Base-by-base conservation (phyloP, 1,140 invertebrate genomes). In the Agrypnia vestita region DNA sequence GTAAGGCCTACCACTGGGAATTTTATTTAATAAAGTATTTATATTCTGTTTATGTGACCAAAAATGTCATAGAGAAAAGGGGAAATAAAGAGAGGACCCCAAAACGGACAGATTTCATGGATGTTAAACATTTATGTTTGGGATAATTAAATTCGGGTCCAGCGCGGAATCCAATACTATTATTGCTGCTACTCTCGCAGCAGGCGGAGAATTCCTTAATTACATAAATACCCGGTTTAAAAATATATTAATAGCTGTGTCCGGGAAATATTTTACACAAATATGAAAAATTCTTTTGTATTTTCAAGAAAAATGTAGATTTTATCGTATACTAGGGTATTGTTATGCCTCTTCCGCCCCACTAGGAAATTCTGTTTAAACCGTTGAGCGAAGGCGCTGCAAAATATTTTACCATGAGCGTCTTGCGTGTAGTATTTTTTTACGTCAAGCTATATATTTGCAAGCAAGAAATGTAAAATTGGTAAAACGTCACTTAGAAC, bases 1-100 rank as follows among this genome's bases (percentile, higher is more conserved):
- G 61, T 35, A 21, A 64, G 13, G 11, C 3, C 8, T 51, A 3
- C 49, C 61, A 1, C 19, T 12, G 35, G 25, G 44, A 69, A 69
- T 69, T 69, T 69, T 44, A 69, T 69, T 69, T 69, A 69, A 69
- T 69, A n/a, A 69, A 69, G 44, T 69, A 69, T 69, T 69, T 69
- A 47, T 69, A 46, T 69, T 69, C 64, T 46, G 64, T 69, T 69
- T 46, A 69, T 69, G 64, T 46, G 64, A 44, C 46, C 64, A 15
- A 19, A 69, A 47, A 69, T 15, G 15, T n/a, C 64, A 13, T 8
- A 11, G 17, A 69, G 46, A 69, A 44, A 69, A 64, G 64, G 44
- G 46, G 46, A 69, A 47, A 17, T 17, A 69, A 69, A 46, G 64
- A 21, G 64, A 69, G 21, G 44, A 44, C 13, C n/a, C 15, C 13